Conservation (phyloP, 2,113 vertebrate genomes). For the Equus przewalskii region DNA sequence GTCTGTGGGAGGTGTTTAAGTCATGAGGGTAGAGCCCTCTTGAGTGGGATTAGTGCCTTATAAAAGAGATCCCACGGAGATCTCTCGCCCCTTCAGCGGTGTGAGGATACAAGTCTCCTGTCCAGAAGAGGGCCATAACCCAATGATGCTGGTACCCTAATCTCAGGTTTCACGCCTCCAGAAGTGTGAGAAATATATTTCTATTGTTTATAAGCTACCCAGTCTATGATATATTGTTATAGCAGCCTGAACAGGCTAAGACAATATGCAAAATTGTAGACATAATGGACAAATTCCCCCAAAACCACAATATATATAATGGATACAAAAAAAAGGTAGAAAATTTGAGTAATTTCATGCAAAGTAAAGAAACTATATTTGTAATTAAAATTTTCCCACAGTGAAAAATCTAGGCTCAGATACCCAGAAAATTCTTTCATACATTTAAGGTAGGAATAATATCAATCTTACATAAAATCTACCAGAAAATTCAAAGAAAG, state of each 20-base stretch:
- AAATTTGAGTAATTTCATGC: not conserved
- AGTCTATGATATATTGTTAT: not conserved
- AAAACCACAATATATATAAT: not conserved
- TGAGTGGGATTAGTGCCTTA: not conserved
- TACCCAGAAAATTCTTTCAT: not conserved
- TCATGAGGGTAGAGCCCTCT: not conserved
- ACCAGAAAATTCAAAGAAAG: not conserved
- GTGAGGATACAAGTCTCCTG: not conserved
- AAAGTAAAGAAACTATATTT: not conserved
- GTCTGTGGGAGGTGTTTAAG: not conserved
- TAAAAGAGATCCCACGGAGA: not conserved
- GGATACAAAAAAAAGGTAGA: not conserved
- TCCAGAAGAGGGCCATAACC: not conserved
- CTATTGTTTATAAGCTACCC: not conserved
- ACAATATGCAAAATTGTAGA: not conserved
- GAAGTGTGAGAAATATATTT: not conserved
- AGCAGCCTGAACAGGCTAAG: not conserved
- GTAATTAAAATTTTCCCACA: not conserved
- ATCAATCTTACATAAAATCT: not conserved
- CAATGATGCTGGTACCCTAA: not conserved
- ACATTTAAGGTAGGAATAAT: not conserved
- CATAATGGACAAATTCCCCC: not conserved
- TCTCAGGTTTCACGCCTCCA: not conserved
- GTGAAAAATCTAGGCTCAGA: not conserved
- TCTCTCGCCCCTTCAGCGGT: not conserved